Evolutionary conservation across 2,888 invertebrate species (phyloP).

Genomic region (Anagyrus pseudococci): DNA sequence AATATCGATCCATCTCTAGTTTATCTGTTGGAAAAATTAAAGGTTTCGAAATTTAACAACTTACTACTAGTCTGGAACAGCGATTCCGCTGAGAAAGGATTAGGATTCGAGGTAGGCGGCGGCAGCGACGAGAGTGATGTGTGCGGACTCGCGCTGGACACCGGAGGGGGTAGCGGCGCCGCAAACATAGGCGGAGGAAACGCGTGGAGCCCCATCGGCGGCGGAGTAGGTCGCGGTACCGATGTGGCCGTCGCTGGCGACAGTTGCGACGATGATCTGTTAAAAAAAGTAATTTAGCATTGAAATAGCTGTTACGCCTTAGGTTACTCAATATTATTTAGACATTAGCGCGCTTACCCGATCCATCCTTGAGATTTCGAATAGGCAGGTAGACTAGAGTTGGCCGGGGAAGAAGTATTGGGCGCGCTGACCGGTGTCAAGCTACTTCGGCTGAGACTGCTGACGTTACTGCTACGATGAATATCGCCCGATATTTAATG

Average conservation of each 20-base stretch:
- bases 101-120: constrained; percentile 70
- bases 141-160: constrained; percentile 60
- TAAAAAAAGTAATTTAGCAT: too few relatives aligned
- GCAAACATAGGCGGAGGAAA: constrained; percentile 75
- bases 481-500: constrained; percentile 30
- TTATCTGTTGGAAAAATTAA: too few relatives aligned
- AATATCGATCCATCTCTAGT: constrained; percentile 9
- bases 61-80: constrained; percentile 82
- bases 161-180: constrained; percentile 67
- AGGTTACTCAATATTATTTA: background rate
- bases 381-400: constrained; percentile 69
- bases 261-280: constrained; percentile 58
- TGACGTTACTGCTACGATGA: constrained; percentile 77
- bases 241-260: constrained; percentile 64
- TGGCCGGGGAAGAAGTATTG: constrained; percentile 63
- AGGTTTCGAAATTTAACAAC: constrained; percentile 53
- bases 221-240: constrained; percentile 66
- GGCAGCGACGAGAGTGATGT: constrained; percentile 57
- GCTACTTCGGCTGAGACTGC: constrained; percentile 79
- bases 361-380: constrained; percentile 64
- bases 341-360: constrained; percentile 47
- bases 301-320: constrained; percentile 45
- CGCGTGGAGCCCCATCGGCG: constrained; percentile 65
- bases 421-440: constrained; percentile 68
- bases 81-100: constrained; percentile 88